phyloP scores from a whole-genome alignment of 2,888 invertebrate genomes.

The Tetrapedia diversipes region DNA sequence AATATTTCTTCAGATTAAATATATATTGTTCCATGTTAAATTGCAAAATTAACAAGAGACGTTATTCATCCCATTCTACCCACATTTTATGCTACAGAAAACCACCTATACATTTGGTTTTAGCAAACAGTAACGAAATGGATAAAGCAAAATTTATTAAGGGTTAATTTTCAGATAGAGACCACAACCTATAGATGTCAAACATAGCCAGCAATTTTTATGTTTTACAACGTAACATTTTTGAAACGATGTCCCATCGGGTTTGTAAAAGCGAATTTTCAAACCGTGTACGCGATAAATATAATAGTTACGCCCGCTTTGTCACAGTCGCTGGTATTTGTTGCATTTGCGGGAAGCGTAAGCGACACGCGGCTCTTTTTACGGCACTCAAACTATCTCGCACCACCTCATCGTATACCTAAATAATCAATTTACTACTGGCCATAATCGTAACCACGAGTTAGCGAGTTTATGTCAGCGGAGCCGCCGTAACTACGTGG shows the following conservation, averaged over 20 bases:
- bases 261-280: background rate
- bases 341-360: constrained; percentile 65
- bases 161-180: no score
- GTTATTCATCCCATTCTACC: no score
- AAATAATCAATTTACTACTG: constrained; percentile 81
- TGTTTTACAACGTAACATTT: background rate
- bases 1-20: no score
- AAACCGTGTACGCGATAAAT: background rate
- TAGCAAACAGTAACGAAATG: no score
- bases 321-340: constrained; percentile 42
- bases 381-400: constrained; percentile 76
- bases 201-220: background rate
- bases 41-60: no score
- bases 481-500: constrained; percentile 73
- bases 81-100: no score
- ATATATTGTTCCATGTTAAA: no score
- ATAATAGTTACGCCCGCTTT: background rate
- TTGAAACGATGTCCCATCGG: background rate
- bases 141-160: no score
- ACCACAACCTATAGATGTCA: no score
- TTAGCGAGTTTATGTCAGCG: constrained; percentile 77
- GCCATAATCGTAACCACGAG: constrained; percentile 82
- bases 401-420: constrained; percentile 76
- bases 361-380: constrained; percentile 79
- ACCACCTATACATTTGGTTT: no score